Evolutionary conservation across 2,113 vertebrate genomes (phyloP), one percentile per base, ranked within the genome.

Genomic region (Epinephelus fuscoguttatus): DNA sequence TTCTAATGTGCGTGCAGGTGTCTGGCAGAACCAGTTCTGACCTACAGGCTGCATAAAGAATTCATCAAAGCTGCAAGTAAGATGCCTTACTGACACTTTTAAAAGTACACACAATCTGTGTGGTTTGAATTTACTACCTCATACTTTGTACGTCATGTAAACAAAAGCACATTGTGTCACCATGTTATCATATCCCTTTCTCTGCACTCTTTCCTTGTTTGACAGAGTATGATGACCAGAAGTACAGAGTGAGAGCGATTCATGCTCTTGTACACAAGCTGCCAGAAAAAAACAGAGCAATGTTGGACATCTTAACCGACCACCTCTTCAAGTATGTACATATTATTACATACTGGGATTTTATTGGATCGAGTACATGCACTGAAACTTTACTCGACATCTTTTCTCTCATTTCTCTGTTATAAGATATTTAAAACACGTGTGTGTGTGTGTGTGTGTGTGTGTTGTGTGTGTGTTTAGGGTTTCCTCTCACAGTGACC

Each of bases 31-130:
- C 98, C 98, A 1, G 91, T 99, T 49, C 97, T 99, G 97, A 98
- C 98, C 75, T 99, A 98, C 94, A 97, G 96, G 90, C 94, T 98
- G 63, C 98, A 99, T 94, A 99, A 99, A 95, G 98, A 99, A 88
- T 98, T 99, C 91, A 97, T 99, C 93, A 93, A 96, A 87, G 98
- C 98, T 89, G 98, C 99, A 93, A 99, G 98, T 99, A 95, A 98
- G 98, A 97, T 56, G 52, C 40, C 53, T 79, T 15, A 15, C 15
- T 42, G 3, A 59, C 25, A 77, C 42, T 50, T 67, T 62, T 5
- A 57, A 17, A 33, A 52, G 2, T 1, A 70, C 33, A 37, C 33
- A 37, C 6, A 6, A 40, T 56, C 50, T 30, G 42, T 61, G n/a
- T 68, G 18, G 10, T 37, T 45, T 42, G 5, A 33, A 15, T 57